phyloP scores from a whole-genome alignment of 2,888 invertebrate species.

The Pyrochroa serraticornis region DNA sequence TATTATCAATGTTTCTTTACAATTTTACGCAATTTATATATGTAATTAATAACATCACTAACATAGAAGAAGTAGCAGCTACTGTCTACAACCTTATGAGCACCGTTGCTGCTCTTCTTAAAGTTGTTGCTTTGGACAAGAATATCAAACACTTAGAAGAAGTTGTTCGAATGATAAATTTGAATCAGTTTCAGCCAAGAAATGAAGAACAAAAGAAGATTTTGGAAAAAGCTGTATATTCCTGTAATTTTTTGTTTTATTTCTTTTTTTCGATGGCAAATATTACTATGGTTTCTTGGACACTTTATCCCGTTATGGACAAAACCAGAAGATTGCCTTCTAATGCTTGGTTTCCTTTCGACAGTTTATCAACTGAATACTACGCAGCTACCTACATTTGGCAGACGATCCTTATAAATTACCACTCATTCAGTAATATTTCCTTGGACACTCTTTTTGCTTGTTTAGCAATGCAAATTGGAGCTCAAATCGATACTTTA shows the following conservation, averaged over 20 bases:
- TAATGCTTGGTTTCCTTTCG: conserved; percentile 18
- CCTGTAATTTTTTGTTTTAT: conserved; percentile 1
- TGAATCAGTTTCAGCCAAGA: conserved; percentile 7
- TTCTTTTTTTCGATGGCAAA: conserved; percentile 1
- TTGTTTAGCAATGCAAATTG: conserved; percentile 7
- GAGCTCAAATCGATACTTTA: conserved; percentile 8
- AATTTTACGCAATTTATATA: conserved; percentile 7
- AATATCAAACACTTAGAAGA: background rate
- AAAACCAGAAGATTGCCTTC: conserved; percentile 6
- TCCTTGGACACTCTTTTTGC: conserved; percentile 15
- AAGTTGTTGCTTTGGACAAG: background rate
- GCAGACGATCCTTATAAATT: conserved; percentile 11
- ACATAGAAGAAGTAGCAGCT: conserved; percentile 11
- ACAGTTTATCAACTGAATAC: conserved; percentile 2
- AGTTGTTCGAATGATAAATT: conserved; percentile 1
- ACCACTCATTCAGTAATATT: conserved; percentile 7
- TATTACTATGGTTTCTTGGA: conserved; percentile 3
- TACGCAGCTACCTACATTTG: conserved; percentile 7
- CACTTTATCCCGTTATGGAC: conserved; percentile 5
- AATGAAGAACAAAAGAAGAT: conserved; percentile 3
- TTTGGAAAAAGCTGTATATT: conserved; percentile 5
- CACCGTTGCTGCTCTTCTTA: conserved; percentile 6
- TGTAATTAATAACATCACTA: conserved; percentile 3
- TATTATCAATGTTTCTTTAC: conserved; percentile 10
- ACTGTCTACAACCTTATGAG: conserved; percentile 10